Evolutionary conservation across 2,888 invertebrate species (phyloP), one percentile per base, ranked within the genome.

Genomic region (Apocheima hispidaria): DNA sequence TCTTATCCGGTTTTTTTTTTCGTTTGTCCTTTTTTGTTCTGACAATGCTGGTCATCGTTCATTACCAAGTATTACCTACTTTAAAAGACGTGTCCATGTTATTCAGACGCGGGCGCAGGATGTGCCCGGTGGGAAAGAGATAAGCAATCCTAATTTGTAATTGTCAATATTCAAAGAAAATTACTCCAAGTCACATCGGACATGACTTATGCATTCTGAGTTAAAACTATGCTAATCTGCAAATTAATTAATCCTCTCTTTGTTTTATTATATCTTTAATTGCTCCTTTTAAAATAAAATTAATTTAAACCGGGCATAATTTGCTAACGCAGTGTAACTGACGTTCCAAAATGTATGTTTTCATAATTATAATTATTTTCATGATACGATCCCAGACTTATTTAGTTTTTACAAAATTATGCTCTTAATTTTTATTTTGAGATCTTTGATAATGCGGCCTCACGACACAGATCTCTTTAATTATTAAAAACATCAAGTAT

Each of bases 91-190:
- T 36, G 49, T 53, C 50, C 44, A 3, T 33, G 12, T 12, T 30
- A 30, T 23, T 33, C 14, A 60, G 26, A 21, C 28, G 28, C 43
- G n/a, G 38, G 43, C 44, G 33, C 51, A 52, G 61, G 61, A 62
- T 57, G 56, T 57, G 14, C 30, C 44, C 33, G 53, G 57, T 70
- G 70, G 65, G 69, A 72, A 66, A 62, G 38, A 66, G 58, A 63
- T 59, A 71, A 67, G 66, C 66, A 65, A 70, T 60, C 35, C 63
- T 46, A 33, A 64, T 55, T 52, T 61, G 6, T 35, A 53, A 63
- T 53, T 65, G 65, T 66, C 46, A 43, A 62, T 66, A 60, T 65
- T 65, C 60, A 59, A 51, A 61, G 54, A 60, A 64, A 28, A 55
- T 30, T 16, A n/a, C 36, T 23, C 30, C 48, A 52, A 43, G 23